Evolutionary conservation across 2,797 vertebrate genomes (phyloP).

Genomic region (Glyptemys insculpta): DNA sequence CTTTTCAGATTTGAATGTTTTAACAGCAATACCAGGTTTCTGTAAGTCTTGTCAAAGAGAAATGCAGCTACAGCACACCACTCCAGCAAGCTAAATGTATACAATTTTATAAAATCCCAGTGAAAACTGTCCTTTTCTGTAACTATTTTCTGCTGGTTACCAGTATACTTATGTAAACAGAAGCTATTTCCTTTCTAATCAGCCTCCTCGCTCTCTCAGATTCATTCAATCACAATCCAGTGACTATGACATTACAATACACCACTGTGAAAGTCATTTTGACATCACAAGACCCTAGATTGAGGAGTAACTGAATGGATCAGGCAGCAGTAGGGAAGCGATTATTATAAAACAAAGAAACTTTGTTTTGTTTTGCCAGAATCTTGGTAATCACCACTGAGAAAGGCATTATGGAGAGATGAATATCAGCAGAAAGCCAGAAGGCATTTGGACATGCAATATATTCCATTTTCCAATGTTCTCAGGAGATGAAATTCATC

Average conservation of each 20-base stretch:
- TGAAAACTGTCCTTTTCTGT: not conserved
- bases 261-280: not conserved
- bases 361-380: not conserved
- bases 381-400: not conserved
- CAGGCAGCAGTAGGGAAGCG: not conserved
- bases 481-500: not conserved
- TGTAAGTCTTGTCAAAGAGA: not conserved
- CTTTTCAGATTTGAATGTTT: not conserved
- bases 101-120: not conserved
- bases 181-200: not conserved
- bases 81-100: not conserved
- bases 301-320: not conserved
- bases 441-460: not conserved
- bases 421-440: not conserved
- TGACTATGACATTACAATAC: not conserved
- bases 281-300: not conserved
- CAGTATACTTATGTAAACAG: not conserved
- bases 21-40: not conserved
- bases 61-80: not conserved
- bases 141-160: not conserved
- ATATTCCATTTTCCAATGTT: not conserved
- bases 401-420: not conserved
- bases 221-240: not conserved
- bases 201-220: not conserved
- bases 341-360: not conserved